These are phyloP conservation scores for Pomacea maculata DNA, from an alignment of 1,140 invertebrate genomes.

Conservation along the genomic window DNA sequence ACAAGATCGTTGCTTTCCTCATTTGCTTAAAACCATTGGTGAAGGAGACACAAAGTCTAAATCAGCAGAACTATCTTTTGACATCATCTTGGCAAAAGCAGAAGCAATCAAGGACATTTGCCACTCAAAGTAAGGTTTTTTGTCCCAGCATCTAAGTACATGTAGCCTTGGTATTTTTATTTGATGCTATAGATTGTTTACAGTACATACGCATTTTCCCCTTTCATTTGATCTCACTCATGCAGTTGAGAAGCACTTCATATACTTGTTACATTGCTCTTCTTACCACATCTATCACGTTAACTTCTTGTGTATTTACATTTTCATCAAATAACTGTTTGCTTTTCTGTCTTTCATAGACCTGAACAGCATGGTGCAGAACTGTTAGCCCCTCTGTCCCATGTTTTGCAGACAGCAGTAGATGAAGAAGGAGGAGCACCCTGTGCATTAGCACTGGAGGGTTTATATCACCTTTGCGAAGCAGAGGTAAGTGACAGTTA, in stretches of 20 bases:
- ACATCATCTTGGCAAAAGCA: conserved; percentile 45
- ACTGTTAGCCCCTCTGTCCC: conserved; percentile 50
- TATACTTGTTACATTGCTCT: too few species aligned
- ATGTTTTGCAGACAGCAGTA: conserved; percentile 43
- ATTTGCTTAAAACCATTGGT: conserved; percentile 42
- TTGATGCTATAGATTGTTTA: too few species aligned
- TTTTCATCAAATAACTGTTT: background rate
- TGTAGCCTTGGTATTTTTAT: too few species aligned
- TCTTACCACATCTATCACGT: too few species aligned
- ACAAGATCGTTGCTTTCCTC: conserved; percentile 52
- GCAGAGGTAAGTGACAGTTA: conserved; percentile 45
- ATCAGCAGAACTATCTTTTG: conserved; percentile 17
- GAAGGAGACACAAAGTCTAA: conserved; percentile 15
- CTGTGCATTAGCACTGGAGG: conserved; percentile 54
- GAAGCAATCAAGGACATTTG: conserved; percentile 49
- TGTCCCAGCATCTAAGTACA: too few species aligned
- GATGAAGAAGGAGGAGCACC: conserved; percentile 36
- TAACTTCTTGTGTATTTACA: background rate
- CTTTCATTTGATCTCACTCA: too few species aligned
- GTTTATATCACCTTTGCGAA: conserved; percentile 52
- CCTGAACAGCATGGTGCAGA: conserved; percentile 60
- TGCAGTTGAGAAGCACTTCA: too few species aligned
- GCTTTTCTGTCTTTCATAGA: conserved; percentile 37
- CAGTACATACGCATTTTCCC: too few species aligned
- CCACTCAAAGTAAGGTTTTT: conserved; percentile 34